Percentiles rank a stretch among this genome's conserved stretches.
phyloP scores from a whole-genome alignment of 2,888 invertebrate genomes.

The Polydrusus pterygomalis region DNA sequence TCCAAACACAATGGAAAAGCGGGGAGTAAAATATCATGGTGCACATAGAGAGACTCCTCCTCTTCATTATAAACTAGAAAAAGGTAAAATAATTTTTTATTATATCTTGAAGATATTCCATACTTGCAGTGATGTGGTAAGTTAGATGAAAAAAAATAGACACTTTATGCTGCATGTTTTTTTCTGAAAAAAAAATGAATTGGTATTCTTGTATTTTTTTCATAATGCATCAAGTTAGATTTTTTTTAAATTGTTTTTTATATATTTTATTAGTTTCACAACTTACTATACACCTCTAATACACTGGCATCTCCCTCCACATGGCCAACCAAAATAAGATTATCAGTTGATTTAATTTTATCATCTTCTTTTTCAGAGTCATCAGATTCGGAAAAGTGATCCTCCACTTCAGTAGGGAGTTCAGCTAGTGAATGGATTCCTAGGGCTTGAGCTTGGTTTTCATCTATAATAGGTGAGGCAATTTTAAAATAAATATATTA shows the following conservation, averaged over 20 bases:
- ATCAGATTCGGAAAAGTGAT: slow-evolving; percentile 73
- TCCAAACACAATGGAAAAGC: slow-evolving; percentile 94
- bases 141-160: no score
- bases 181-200: no score
- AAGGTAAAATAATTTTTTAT: slow-evolving; percentile 3
- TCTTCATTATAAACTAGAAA: slow-evolving; percentile 90
- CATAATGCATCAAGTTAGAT: no score
- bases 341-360: slow-evolving; percentile 90
- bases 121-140: no score
- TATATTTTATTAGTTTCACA: no score
- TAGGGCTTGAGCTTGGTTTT: slow-evolving; percentile 70
- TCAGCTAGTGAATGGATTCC: slow-evolving; percentile 77
- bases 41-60: slow-evolving; percentile 92
- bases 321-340: slow-evolving; percentile 90
- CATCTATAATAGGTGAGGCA: slow-evolving; percentile 56
- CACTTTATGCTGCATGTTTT: no score
- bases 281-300: slow-evolving; percentile 89
- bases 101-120: no score
- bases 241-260: no score
- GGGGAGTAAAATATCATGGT: slow-evolving; percentile 93
- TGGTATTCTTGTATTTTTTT: no score
- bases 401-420: slow-evolving; percentile 72
- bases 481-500: no score
- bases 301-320: slow-evolving; percentile 90
- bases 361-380: slow-evolving; percentile 93